Conservation (phyloP, 2,113 vertebrate species). For the Peromyscus californicus region DNA sequence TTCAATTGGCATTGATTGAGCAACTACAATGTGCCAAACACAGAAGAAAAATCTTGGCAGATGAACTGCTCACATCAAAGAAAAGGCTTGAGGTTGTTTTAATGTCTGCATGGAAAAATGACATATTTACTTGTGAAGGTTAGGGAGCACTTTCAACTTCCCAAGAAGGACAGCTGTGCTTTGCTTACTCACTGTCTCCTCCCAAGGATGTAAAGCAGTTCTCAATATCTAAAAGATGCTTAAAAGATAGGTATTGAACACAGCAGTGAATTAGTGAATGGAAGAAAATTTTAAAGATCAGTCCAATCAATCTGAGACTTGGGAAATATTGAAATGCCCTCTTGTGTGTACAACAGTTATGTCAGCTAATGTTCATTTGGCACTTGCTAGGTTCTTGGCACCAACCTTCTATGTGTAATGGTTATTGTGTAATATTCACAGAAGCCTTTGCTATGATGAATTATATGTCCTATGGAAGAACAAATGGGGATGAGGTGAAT, state of each 20-base stretch:
- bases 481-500: background rate
- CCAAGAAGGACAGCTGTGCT: background rate
- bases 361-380: background rate
- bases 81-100: conserved; percentile 27
- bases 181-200: background rate
- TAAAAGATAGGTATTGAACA: background rate
- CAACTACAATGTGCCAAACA: conserved; percentile 62
- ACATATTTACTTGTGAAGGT: background rate
- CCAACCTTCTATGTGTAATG: no score
- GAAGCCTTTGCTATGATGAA: background rate
- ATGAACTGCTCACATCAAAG: conserved; percentile 27
- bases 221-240: background rate
- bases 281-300: background rate
- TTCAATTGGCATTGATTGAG: conserved; percentile 73
- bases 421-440: background rate
- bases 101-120: conserved; percentile 18
- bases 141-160: background rate
- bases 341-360: background rate
- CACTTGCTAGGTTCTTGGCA: background rate
- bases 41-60: conserved; percentile 60
- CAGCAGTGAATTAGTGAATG: background rate
- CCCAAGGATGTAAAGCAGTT: background rate
- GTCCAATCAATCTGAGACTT: background rate
- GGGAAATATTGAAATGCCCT: background rate
- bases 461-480: background rate